Conservation (phyloP, 2,888 invertebrate species). For the Ashinkailepas kermadecensis region DNA sequence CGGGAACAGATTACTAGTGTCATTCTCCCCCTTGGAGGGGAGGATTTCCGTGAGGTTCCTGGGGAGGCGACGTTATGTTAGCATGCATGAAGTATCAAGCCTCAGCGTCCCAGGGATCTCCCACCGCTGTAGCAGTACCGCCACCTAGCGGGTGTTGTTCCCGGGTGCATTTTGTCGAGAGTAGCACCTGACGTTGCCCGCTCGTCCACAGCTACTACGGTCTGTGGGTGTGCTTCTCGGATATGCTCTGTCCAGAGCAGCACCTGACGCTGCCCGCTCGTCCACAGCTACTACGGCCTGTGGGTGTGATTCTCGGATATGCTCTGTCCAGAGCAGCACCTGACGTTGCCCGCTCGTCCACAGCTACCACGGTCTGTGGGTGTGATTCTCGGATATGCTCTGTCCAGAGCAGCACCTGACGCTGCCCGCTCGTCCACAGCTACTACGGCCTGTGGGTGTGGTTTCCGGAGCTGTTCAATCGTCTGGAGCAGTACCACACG, state of each 20-base stretch:
- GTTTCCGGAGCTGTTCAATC: conserved; percentile 90
- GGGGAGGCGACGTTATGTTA: conserved; percentile 15
- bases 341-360: background rate
- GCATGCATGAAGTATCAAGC: background rate
- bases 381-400: conserved; percentile 24
- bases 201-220: conserved; percentile 68
- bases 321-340: too few relatives aligned
- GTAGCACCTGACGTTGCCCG: background rate
- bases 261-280: conserved; percentile 45
- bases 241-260: conserved; percentile 81
- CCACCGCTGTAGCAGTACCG: background rate
- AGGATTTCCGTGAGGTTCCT: background rate
- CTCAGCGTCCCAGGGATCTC: too few relatives aligned
- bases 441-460: conserved; percentile 96
- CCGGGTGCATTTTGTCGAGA: background rate
- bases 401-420: background rate
- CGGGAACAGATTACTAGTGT: background rate
- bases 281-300: background rate
- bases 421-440: conserved; percentile 44
- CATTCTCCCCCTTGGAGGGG: background rate
- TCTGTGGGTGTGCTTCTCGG: conserved; percentile 95
- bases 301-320: conserved; percentile 25
- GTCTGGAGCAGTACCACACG: conserved; percentile 66
- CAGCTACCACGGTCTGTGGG: conserved; percentile 45
- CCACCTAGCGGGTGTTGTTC: conserved; percentile 22